Evolutionary conservation across 2,113 vertebrate species (phyloP), one percentile per base, ranked within the genome.

Genomic region (Atherinomorus stipes): DNA sequence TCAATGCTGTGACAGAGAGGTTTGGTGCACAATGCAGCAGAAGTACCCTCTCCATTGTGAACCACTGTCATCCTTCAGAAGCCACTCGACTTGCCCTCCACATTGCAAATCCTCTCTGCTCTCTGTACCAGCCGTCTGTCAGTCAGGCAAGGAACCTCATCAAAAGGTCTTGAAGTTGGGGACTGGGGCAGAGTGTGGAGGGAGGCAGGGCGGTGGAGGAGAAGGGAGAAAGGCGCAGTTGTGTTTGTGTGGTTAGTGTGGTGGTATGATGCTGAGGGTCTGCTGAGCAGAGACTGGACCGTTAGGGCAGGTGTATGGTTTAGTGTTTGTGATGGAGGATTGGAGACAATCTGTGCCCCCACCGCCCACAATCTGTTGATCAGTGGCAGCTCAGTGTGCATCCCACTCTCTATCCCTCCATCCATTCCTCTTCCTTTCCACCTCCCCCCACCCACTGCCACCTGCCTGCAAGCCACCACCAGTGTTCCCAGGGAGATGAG

Each of bases 401-500:
- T 89, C 89, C 79, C 78, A 21, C 65, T 76, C 59, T 77, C 62
- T 64, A 66, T 80, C 88, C 71, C 51, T 80, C 65, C 79, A 69
- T 81, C 81, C 69, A 52, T 76, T 47, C 64, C 53, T 70, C 68
- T 71, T 78, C 58, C 64, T 28, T 23, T 22, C 57, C 74, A 54
- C 69, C 58, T 21, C 71, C 78, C 63, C 67, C 58, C 53, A 21
- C 87, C 86, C 89, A 81, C 68, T 70, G 73, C 91, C 88, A 88
- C 90, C 91, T 89, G 89, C 88, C 83, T 88, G 76, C 80, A 79
- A 87, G 83, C 86, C 89, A 89, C 89, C 88, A 81, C 88, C 84
- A 89, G 92, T 92, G 93, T 95, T 95, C 94, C 94, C 94, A 94
- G 93, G 93, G 94, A 93, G 93, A 94, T 94, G 93, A 93, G 91